Evolutionary conservation across 2,113 vertebrate genomes (phyloP).

Genomic region (Stigmatopora nigra): DNA sequence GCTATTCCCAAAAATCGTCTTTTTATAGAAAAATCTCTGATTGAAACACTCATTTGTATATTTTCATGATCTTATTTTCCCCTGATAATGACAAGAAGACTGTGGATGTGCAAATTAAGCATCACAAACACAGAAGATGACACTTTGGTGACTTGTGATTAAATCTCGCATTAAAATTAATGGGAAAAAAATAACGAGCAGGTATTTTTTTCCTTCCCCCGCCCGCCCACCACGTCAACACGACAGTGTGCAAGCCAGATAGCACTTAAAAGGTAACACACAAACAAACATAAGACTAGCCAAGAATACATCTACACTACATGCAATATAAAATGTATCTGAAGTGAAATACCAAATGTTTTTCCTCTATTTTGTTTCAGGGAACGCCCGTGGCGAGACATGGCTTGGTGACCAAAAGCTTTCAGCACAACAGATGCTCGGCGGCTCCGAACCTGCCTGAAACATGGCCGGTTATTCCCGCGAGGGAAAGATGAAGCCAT

Average conservation of each 20-base stretch:
- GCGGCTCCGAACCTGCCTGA: constrained; percentile 47
- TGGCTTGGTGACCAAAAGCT: constrained; percentile 51
- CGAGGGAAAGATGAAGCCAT: constrained; percentile 47
- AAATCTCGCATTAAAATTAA: constrained; percentile 18
- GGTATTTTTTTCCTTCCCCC: constrained; percentile 16
- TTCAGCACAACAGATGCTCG: constrained; percentile 47
- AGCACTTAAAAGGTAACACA: background rate
- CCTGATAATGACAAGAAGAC: constrained; percentile 23
- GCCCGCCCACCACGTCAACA: constrained; percentile 29
- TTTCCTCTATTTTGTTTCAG: constrained; percentile 15
- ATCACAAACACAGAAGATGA: constrained; percentile 34
- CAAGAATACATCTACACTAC: too few relatives aligned
- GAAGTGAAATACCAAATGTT: background rate
- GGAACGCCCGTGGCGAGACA: constrained; percentile 27
- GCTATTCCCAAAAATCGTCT: too few relatives aligned
- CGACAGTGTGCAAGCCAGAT: constrained; percentile 17
- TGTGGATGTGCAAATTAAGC: constrained; percentile 19
- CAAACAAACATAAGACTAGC: too few relatives aligned
- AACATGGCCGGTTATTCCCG: constrained; percentile 54
- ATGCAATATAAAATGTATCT: background rate
- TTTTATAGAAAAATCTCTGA: too few relatives aligned
- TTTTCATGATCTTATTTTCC: constrained; percentile 10
- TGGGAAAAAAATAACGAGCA: constrained; percentile 23
- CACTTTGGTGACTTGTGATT: constrained; percentile 25
- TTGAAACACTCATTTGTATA: background rate